Evolutionary conservation across 2,888 invertebrate species (phyloP).

Genomic region (Drosophila atripex): DNA sequence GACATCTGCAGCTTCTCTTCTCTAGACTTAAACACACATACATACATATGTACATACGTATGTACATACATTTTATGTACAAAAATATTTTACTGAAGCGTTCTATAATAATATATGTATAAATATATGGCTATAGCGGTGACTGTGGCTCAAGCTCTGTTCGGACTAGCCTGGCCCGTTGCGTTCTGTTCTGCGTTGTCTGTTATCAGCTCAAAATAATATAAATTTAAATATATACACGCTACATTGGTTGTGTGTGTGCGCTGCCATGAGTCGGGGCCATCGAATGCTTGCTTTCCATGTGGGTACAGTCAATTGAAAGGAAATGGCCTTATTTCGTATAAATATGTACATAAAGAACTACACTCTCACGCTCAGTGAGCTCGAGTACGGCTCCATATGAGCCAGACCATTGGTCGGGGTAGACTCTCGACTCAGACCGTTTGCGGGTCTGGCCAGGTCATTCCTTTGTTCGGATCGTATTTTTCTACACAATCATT

Average conservation of each 20-base stretch:
- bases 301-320: constrained; percentile 79
- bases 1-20: constrained; percentile 76
- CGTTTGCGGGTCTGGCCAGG: constrained; percentile 63
- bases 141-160: constrained; percentile 62
- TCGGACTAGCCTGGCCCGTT: constrained; percentile 39
- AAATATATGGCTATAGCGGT: constrained; percentile 73
- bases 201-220: constrained; percentile 80
- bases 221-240: constrained; percentile 75
- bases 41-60: too few species aligned
- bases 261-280: constrained; percentile 69
- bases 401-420: constrained; percentile 60
- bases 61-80: too few species aligned
- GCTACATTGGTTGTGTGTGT: constrained; percentile 27
- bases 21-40: constrained; percentile 40
- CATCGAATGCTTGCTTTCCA: constrained; percentile 63
- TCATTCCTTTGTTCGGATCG: constrained; percentile 78
- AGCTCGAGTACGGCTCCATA: constrained; percentile 47
- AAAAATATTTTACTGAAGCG: too few species aligned
- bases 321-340: constrained; percentile 79
- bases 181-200: constrained; percentile 60
- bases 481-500: constrained; percentile 67
- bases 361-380: constrained; percentile 49
- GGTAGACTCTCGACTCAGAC: constrained; percentile 57
- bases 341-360: constrained; percentile 79
- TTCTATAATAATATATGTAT: constrained; percentile 17